Percentiles rank a stretch among this genome's conserved stretches.
phyloP scores from a whole-genome alignment of 1,140 invertebrate species.

The Leptinotarsa lineolata region DNA sequence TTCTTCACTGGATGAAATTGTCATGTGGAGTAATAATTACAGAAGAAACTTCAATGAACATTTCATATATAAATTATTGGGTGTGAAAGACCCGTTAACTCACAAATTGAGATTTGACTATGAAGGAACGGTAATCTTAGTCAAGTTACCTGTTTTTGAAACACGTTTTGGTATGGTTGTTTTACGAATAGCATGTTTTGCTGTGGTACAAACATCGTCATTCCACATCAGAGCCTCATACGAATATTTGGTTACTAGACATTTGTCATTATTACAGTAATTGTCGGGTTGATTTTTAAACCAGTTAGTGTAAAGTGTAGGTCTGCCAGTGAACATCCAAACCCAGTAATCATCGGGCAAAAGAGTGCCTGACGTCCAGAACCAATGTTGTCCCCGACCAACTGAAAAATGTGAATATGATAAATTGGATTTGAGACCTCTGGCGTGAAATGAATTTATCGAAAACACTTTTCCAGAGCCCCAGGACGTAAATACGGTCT shows the following conservation, averaged over 20 bases:
- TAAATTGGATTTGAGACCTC: too few species aligned
- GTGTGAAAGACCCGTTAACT: too few species aligned
- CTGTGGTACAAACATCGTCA: not conserved
- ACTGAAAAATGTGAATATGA: slow-evolving; percentile 4
- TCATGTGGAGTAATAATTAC: too few species aligned
- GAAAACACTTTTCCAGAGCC: too few species aligned
- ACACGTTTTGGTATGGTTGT: not conserved
- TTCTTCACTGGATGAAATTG: too few species aligned
- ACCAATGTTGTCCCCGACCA: not conserved
- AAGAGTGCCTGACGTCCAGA: slow-evolving; percentile 15
- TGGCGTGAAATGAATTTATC: too few species aligned
- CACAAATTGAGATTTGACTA: too few species aligned
- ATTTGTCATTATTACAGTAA: slow-evolving; percentile 19
- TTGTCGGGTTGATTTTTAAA: slow-evolving; percentile 20
- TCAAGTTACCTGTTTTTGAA: too few species aligned
- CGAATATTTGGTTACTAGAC: slow-evolving; percentile 11
- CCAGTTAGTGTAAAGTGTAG: slow-evolving; percentile 25
- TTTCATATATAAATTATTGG: too few species aligned
- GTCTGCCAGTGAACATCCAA: slow-evolving; percentile 32
- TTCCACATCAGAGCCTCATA: slow-evolving; percentile 12
- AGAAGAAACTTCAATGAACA: too few species aligned
- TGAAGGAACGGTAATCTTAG: too few species aligned
- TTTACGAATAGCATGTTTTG: not conserved
- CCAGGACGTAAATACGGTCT: too few species aligned
- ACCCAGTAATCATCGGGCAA: slow-evolving; percentile 11